Base-by-base conservation (phyloP, 2,888 invertebrate genomes). In the Dysmachus trigonus region DNA sequence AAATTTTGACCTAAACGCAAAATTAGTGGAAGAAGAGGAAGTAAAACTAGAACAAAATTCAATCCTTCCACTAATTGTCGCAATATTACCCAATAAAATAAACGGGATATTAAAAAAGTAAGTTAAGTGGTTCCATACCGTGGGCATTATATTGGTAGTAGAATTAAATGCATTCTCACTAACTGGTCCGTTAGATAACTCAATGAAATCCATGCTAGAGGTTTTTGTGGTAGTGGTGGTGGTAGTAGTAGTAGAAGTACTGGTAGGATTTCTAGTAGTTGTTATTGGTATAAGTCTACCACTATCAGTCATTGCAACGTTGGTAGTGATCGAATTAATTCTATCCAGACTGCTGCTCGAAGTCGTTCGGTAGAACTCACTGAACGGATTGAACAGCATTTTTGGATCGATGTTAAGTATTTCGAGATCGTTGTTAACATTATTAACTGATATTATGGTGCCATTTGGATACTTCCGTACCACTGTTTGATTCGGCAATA, bases 391-490 rank as follows among this genome's bases (percentile, higher is more conserved):
- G 92, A 92, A 93, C 90, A 94, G 91, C 92, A 93, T 93, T 93
- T 93, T 93, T 91, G 94, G 94, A 90, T 94, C 93, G 91, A 94
- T 93, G 92, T 94, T 93, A 92, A 93, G 92, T 92, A 94, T 92
- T 92, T 94, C 94, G 7, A 88, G 74, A 92, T 93, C 93, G 92
- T 93, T 93, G 92, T 93, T 93, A 91, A 92, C 93, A 90, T 93
- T 91, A 31, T 79, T 86, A 90, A 95, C 95, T 92, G 96, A 95
- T 92, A 96, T 94, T 92, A 95, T 93, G 91, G 96, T 96, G 91
- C 96, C 96, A 90, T 96, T 96, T 88, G 96, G 96, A 91, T 95
- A 96, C 93, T 95, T 96, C 93, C 95, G 94, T 91, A 96, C 95
- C 92, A 96, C 95, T 88, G 96, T 96, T 93, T 95, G 96, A 91